phyloP scores from a whole-genome alignment of 2,797 vertebrate species.

The Oreochromis mossambicus region DNA sequence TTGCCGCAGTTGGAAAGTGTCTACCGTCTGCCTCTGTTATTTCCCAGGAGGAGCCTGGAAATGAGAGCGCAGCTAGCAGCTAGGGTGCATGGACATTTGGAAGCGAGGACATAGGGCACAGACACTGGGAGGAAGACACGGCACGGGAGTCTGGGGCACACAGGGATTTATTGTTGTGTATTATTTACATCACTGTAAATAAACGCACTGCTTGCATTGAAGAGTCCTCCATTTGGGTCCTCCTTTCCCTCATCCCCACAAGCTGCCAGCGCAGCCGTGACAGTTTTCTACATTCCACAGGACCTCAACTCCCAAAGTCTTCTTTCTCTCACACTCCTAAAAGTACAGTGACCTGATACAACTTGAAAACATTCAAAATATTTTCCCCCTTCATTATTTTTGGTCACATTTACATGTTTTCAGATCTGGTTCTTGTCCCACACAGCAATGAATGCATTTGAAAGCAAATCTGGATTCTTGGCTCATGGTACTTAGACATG shows the following conservation, averaged over 20 bases:
- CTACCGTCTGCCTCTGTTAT: not conserved
- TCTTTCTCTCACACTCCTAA: not conserved
- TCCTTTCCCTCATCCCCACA: not conserved
- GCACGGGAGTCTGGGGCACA: rapidly evolving
- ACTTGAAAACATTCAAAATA: not conserved
- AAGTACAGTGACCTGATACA: not conserved
- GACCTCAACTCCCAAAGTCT: not conserved
- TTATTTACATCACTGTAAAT: not conserved
- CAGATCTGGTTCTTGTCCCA: not conserved
- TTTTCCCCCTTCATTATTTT: not conserved
- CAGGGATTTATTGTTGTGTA: rapidly evolving
- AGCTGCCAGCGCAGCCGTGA: rapidly evolving
- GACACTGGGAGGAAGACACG: not conserved
- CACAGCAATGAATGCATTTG: not conserved
- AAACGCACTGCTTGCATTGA: not conserved
- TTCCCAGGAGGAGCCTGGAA: not conserved
- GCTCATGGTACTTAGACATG: not conserved
- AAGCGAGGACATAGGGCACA: rapidly evolving
- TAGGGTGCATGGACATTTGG: not conserved
- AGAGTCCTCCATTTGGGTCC: not conserved
- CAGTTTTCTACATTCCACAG: not conserved
- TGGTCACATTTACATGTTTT: not conserved
- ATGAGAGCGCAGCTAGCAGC: not conserved
- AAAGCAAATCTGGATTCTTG: not conserved
- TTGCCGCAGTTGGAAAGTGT: not conserved